Base-by-base conservation (phyloP, 2,888 invertebrate genomes). In the Abscondita cerata region DNA sequence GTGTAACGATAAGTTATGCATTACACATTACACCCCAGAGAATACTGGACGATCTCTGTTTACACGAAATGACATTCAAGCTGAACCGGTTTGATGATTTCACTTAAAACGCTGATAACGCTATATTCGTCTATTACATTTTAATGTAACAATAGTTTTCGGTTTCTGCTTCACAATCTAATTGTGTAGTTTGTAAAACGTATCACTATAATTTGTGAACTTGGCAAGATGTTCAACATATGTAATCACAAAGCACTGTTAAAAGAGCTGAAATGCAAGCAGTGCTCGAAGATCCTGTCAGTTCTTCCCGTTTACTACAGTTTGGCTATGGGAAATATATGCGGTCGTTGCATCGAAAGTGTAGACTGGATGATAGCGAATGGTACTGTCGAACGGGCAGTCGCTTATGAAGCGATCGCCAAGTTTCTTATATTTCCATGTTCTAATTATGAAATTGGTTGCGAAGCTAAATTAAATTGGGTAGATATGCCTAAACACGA, bases 371-470 rank as follows among this genome's bases (percentile, higher is more conserved):
- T 59, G 59, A 59, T 59, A 16, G 8, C 46, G 6, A 52, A 55
- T 12, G 55, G 55, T 12, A 51, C 55, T 2, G n/a, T 61, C 2
- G 40, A 55, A 51, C 51, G 46, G 33, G 55, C 51, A 6, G 13
- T 38, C 16, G 55, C 60, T n/a, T 67, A 67, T 36, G 66, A 67
- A 57, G 38, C 56, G 0, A 20, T 67, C 1, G 66, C 66, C 1
- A 52, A 64, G 41, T 59, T 51, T 40, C 15, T 67, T 18, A 25
- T 57, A 31, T 67, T 76, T 25, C 75, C 74, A 0, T 76, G 76
- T 57, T 69, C 65, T 56, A 75, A 71, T 61, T 68, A 68, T 41
- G 47, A 15, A 0, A 71, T 71, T 52, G 75, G 76, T 2, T 75
- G 75, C 52, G 58, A 55, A 4, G 67, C 67, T 19, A 66, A 69